Evolutionary conservation across 2,113 vertebrate species (phyloP).

Genomic region (Campylomormyrus tamandua): DNA sequence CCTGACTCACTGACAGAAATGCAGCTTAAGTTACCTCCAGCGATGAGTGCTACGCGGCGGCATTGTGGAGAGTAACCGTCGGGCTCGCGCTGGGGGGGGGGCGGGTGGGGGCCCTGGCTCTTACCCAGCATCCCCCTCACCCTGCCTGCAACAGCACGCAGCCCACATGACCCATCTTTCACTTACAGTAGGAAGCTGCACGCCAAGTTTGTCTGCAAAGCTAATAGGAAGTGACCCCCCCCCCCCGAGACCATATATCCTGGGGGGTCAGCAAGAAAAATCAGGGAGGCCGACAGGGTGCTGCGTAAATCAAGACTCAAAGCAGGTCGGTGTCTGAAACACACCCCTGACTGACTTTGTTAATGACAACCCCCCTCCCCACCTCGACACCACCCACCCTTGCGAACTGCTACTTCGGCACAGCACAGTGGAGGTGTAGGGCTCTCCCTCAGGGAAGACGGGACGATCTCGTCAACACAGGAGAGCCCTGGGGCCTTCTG

Average conservation of each 20-base stretch:
- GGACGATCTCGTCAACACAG: not conserved
- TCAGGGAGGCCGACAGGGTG: constrained; percentile 47
- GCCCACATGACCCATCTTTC: constrained; percentile 43
- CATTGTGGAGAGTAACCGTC: not conserved
- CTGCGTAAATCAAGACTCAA: constrained; percentile 54
- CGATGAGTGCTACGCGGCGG: not conserved
- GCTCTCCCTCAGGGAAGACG: not conserved
- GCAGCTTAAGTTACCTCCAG: constrained; percentile 1
- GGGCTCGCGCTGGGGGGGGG: not conserved
- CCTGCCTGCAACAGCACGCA: constrained; percentile 29
- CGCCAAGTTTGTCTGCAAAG: constrained; percentile 43
- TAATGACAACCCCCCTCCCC: not conserved
- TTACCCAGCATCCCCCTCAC: constrained; percentile 26
- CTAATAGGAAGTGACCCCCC: constrained; percentile 52
- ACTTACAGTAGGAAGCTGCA: constrained; percentile 59
- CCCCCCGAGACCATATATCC: constrained; percentile 49
- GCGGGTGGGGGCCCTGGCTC: not conserved
- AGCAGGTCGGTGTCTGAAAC: constrained; percentile 49
- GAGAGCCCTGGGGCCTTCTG: not conserved
- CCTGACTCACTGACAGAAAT: not conserved
- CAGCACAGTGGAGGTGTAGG: not conserved
- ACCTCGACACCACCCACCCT: not conserved
- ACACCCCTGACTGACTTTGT: constrained; percentile 38
- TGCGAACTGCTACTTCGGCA: not conserved
- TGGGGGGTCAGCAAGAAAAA: constrained; percentile 46